phyloP scores from a whole-genome alignment of 2,113 vertebrate genomes.

The Nicator chloris region DNA sequence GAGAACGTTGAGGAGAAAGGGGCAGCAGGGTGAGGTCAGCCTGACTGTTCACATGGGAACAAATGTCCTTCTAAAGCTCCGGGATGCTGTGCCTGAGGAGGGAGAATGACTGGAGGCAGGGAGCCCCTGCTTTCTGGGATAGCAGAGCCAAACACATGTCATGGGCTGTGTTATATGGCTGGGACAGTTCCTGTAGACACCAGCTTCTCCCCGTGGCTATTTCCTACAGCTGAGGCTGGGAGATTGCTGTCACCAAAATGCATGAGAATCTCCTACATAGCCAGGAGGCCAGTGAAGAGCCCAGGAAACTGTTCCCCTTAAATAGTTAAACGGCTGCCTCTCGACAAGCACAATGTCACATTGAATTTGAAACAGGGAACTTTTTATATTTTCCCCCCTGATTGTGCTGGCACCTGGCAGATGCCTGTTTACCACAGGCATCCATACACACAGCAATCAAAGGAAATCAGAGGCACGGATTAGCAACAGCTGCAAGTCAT shows the following conservation, averaged over 20 bases:
- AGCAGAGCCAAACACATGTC: background rate
- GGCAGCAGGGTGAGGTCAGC: background rate
- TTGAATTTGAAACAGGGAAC: slow-evolving; percentile 85
- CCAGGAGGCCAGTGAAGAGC: slow-evolving; percentile 69
- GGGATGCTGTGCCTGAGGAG: background rate
- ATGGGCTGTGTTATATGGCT: background rate
- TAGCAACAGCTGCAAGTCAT: slow-evolving; percentile 87
- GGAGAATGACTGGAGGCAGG: background rate
- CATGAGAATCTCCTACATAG: slow-evolving; percentile 61
- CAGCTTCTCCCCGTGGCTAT: background rate
- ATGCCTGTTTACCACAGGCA: slow-evolving; percentile 85
- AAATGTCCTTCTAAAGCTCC: background rate
- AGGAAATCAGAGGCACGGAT: slow-evolving; percentile 84
- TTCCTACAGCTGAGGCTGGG: background rate
- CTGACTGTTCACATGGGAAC: rapidly evolving
- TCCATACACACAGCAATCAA: slow-evolving; percentile 86
- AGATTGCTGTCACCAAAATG: background rate
- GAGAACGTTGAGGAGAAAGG: background rate
- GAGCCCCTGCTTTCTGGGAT: background rate
- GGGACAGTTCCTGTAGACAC: background rate
- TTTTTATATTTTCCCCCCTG: slow-evolving; percentile 80
- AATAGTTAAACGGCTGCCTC: slow-evolving; percentile 80
- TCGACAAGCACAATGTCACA: slow-evolving; percentile 82
- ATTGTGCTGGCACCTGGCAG: slow-evolving; percentile 87
- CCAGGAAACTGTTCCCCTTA: slow-evolving; percentile 74